These are phyloP conservation scores for Eilema depressum DNA, from an alignment of 2,888 invertebrate species.

Conservation along the genomic window DNA sequence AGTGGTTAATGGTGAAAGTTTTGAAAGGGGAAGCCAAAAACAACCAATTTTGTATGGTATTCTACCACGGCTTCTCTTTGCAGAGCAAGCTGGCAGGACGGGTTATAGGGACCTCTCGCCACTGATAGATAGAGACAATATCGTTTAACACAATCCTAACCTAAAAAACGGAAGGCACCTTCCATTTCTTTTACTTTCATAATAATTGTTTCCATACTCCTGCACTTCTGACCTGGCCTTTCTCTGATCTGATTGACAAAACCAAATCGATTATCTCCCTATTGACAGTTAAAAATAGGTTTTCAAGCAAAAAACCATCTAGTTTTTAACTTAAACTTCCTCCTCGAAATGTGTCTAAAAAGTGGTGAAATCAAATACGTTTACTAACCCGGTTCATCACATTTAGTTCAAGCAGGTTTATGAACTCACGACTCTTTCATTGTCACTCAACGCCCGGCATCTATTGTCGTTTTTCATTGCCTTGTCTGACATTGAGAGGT, in stretches of 20 bases:
- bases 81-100: too few relatives aligned
- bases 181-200: not conserved
- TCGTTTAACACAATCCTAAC: not conserved
- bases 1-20: too few relatives aligned
- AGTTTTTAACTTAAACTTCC: not conserved
- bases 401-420: constrained; percentile 18
- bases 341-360: not conserved
- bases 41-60: too few relatives aligned
- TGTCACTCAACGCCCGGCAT: constrained; percentile 16
- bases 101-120: too few relatives aligned
- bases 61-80: too few relatives aligned
- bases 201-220: not conserved
- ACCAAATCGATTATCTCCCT: not conserved
- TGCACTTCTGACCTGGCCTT: not conserved
- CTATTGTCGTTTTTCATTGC: constrained; percentile 22
- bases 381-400: not conserved
- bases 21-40: too few relatives aligned
- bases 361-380: constrained; percentile 1
- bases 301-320: not conserved
- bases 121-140: not conserved
- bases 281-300: not conserved
- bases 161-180: too few relatives aligned
- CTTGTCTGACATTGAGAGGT: constrained; percentile 19
- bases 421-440: constrained; percentile 21
- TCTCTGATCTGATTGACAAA: not conserved